phyloP scores from a whole-genome alignment of 2,797 vertebrate species.

The Characodon lateralis region DNA sequence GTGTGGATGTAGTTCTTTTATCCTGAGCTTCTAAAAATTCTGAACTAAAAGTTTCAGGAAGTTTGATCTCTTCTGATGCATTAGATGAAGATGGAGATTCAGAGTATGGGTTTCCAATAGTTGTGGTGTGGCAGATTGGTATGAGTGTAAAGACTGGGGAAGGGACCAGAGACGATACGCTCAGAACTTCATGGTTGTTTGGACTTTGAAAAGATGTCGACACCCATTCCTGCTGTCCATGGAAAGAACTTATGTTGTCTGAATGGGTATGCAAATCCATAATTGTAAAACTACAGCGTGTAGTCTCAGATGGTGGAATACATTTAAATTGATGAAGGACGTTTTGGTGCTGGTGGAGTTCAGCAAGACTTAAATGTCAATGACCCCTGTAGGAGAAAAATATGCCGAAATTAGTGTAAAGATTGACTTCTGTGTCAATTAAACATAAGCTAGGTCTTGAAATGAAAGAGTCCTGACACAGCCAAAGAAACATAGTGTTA shows the following conservation, averaged over 20 bases:
- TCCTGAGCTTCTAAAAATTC: slow-evolving; percentile 20
- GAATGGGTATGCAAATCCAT: slow-evolving; percentile 43
- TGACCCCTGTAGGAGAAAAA: background rate
- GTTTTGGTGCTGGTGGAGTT: background rate
- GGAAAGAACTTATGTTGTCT: background rate
- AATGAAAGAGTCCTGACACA: background rate
- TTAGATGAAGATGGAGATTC: slow-evolving; percentile 23
- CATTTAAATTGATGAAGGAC: background rate
- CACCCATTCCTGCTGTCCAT: slow-evolving; percentile 28
- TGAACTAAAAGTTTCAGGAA: slow-evolving; percentile 13
- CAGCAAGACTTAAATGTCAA: background rate
- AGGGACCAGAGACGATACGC: slow-evolving; percentile 62
- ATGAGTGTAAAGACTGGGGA: slow-evolving; percentile 51
- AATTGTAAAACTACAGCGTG: slow-evolving; percentile 1
- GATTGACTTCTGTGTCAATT: background rate
- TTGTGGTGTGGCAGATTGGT: slow-evolving; percentile 30
- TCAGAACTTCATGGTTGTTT: slow-evolving; percentile 42
- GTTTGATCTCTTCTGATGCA: slow-evolving; percentile 13
- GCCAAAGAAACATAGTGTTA: background rate
- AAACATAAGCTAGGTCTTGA: background rate
- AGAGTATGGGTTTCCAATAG: slow-evolving; percentile 19
- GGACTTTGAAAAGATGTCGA: slow-evolving; percentile 42
- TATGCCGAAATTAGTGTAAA: background rate
- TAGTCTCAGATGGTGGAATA: background rate
- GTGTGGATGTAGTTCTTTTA: slow-evolving; percentile 9